Conservation (phyloP, 2,113 vertebrate species). For the Antechinus flavipes region DNA sequence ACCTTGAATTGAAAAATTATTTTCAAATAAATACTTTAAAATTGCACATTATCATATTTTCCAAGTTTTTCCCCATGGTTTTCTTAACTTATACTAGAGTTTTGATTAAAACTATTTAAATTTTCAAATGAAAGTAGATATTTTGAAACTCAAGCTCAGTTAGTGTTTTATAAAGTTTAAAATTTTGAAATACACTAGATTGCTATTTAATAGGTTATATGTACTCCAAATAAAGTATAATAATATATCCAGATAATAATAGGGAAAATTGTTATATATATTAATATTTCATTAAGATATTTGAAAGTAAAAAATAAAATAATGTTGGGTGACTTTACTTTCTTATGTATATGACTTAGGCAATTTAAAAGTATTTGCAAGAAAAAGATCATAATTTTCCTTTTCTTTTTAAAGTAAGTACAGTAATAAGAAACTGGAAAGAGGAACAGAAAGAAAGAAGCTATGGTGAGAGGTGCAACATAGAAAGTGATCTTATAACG, state of each 20-base stretch:
- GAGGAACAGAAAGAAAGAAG: conserved; percentile 85
- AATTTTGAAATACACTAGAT: conserved; percentile 48
- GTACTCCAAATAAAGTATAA: conserved; percentile 39
- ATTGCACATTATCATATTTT: conserved; percentile 35
- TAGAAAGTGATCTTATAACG: conserved; percentile 72
- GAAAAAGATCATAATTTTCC: conserved; percentile 65
- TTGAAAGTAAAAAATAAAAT: conserved; percentile 57
- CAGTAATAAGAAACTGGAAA: conserved; percentile 78
- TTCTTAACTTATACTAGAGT: conserved; percentile 24
- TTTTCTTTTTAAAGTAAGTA: conserved; percentile 78
- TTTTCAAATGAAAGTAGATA: conserved; percentile 41
- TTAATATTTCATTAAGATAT: conserved; percentile 52
- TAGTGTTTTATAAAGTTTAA: conserved; percentile 16
- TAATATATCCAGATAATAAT: conserved; percentile 51
- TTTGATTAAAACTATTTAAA: conserved; percentile 44
- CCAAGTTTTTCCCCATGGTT: conserved; percentile 28
- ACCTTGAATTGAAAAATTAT: conserved; percentile 47
- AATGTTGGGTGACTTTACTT: conserved; percentile 70
- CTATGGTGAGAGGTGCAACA: conserved; percentile 70
- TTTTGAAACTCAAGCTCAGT: background rate
- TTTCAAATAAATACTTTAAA: conserved; percentile 51
- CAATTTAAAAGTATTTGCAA: conserved; percentile 61
- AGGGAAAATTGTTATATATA: conserved; percentile 56
- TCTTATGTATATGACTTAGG: conserved; percentile 62
- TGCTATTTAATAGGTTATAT: conserved; percentile 57